These are phyloP conservation scores for Acrobasis consociella DNA, from an alignment of 2,888 invertebrate species.

Conservation along the genomic window DNA sequence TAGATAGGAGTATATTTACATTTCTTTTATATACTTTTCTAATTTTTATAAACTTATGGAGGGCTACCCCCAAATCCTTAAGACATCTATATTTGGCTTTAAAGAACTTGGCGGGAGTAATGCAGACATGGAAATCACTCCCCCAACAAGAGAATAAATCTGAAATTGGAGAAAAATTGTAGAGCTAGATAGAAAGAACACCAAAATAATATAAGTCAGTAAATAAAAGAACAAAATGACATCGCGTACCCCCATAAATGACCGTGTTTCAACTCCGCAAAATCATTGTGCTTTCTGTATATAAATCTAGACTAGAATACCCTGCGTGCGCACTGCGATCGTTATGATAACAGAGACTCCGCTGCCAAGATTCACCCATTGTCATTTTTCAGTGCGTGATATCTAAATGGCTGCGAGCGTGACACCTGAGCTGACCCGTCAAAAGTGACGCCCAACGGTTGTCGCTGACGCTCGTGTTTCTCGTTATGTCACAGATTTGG, in stretches of 20 bases:
- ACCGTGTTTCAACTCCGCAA: background rate
- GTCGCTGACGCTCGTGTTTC: slow-evolving; percentile 38
- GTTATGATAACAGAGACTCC: slow-evolving; percentile 43
- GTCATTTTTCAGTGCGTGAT: slow-evolving; percentile 51
- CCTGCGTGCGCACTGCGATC: slow-evolving; percentile 40
- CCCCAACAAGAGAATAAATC: too few relatives aligned
- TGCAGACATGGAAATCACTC: too few relatives aligned
- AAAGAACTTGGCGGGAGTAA: too few relatives aligned
- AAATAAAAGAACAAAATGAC: background rate
- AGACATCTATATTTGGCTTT: too few relatives aligned
- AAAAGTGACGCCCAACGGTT: slow-evolving; percentile 38
- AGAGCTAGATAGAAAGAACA: too few relatives aligned
- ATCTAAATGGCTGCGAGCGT: slow-evolving; percentile 40
- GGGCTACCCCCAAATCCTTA: too few relatives aligned
- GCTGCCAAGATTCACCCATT: slow-evolving; percentile 57
- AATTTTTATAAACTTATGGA: too few relatives aligned
- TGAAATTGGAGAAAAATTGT: too few relatives aligned
- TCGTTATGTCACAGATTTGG: slow-evolving; percentile 35
- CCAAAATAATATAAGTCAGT: too few relatives aligned
- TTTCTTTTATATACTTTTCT: too few relatives aligned
- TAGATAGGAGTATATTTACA: too few relatives aligned
- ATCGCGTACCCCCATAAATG: background rate
- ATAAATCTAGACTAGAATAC: slow-evolving; percentile 7
- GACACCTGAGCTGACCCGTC: slow-evolving; percentile 53
- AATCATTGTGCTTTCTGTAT: slow-evolving; percentile 9